Base-by-base conservation (phyloP, 2,113 vertebrate genomes). In the Myanophis thanlyinensis region DNA sequence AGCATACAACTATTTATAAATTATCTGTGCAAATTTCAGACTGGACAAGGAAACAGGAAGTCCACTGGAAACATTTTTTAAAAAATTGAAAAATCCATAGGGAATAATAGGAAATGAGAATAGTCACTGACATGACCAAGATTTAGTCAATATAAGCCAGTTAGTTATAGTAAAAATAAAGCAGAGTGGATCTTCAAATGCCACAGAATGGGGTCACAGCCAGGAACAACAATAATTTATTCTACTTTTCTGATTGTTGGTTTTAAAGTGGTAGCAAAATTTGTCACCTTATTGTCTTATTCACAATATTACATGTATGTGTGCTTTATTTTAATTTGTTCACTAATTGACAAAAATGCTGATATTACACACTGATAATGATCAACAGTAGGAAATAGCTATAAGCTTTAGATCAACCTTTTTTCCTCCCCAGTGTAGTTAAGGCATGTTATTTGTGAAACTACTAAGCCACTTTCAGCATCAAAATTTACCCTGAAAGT, bases 11-110 rank as follows among this genome's bases (percentile, higher is more conserved):
- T 0, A 3, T 91, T 94, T 94, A 90, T 94, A 20, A 18, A 56
- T 80, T 53, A 25, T 95, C 93, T 92, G 80, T 93, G 30, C 94
- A 97, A 95, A 92, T 96, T 95, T 93, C 88, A 89, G 93, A 94
- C 90, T 87, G 56, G 92, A 94, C 91, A 96, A 89, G 93, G 93
- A 93, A 94, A 96, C 94, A 13, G 47, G 22, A 92, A 51, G 88
- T 93, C 93, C 94, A 96, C 91, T 10, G 91, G 92, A 88, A 44
- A 80, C 73, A 80, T 73, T n/a, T 52, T 52, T 52, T 27, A 3
- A 44, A 73, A 62, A 35, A 73, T 40, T 18, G 35, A 3, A 80
- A 80, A 40, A 80, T 80, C 73, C 73, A 80, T 80, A 80, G 73
- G 73, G 73, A 80, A 80, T 80, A 80, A 80, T 80, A 80, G 73